A percentile compares a stretch with the other conserved stretches of the same genome.
Conservation (phyloP, 2,113 vertebrate genomes). For the Peromyscus maniculatus region DNA sequence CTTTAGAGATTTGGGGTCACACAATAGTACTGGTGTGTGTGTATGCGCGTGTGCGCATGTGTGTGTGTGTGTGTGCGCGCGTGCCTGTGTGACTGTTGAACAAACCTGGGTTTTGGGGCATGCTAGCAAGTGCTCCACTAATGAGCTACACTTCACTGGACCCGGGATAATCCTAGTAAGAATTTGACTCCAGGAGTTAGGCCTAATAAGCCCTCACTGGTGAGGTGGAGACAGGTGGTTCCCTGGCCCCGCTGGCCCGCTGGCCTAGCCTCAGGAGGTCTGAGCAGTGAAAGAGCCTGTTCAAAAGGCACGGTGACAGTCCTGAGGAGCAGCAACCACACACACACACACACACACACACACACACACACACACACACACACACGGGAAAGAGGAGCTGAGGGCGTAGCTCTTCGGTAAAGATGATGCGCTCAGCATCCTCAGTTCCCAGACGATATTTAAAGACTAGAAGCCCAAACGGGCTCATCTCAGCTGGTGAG, state of each 20-base stretch:
- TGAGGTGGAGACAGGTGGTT: not conserved
- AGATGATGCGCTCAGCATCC: no score
- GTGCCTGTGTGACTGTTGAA: not conserved
- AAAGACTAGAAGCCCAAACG: no score
- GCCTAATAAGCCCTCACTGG: not conserved
- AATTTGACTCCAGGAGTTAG: not conserved
- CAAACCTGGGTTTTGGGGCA: not conserved
- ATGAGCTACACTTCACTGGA: not conserved
- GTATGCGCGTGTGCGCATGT: no score
- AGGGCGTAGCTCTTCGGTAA: not conserved
- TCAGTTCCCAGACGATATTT: not conserved
- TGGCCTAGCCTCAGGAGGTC: not conserved
- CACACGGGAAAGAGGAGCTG: not conserved
- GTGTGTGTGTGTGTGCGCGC: no score
- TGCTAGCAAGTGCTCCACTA: not conserved
- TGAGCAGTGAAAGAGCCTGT: not conserved
- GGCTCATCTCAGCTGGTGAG: not conserved
- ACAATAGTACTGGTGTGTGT: not conserved
- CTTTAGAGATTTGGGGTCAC: constrained; percentile 5
- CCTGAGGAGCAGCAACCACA: not conserved
- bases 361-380: no score
- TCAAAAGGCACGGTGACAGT: not conserved
- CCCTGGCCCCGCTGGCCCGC: not conserved
- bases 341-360: no score
- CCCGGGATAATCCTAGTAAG: not conserved